A percentile compares a stretch with the other conserved stretches of the same genome.
Evolutionary conservation across 2,797 vertebrate genomes (phyloP).

Genomic region (Dendrocincla fuliginosa): DNA sequence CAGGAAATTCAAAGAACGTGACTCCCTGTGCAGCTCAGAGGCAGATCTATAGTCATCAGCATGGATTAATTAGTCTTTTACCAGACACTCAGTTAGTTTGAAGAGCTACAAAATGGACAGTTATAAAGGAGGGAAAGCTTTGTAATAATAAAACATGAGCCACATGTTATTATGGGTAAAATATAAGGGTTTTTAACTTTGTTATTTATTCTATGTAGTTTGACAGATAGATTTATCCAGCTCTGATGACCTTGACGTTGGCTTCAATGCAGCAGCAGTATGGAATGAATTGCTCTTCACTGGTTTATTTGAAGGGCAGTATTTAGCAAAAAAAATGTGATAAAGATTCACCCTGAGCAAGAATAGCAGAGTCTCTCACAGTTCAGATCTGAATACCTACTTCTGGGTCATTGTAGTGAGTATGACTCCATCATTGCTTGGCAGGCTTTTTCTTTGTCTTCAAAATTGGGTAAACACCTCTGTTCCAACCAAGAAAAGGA

Average conservation of each 20-base stretch:
- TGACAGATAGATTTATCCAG: background rate
- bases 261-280: background rate
- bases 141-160: background rate
- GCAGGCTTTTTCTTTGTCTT: slow-evolving; percentile 29
- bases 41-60: slow-evolving; percentile 44
- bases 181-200: background rate
- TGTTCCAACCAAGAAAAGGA: slow-evolving; percentile 15
- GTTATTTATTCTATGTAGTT: background rate
- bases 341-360: background rate
- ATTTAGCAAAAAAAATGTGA: background rate
- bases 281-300: background rate
- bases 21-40: slow-evolving; percentile 37
- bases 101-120: background rate
- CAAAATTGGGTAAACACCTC: slow-evolving; percentile 27
- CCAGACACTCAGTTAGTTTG: background rate
- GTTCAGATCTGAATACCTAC: background rate
- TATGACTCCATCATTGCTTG: background rate
- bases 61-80: slow-evolving; percentile 56
- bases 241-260: background rate
- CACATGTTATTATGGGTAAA: background rate
- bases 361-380: background rate
- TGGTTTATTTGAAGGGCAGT: background rate
- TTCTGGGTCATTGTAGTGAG: slow-evolving; percentile 13
- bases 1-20: slow-evolving; percentile 55
- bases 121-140: background rate